These are phyloP conservation scores for Lepidothrix coronata DNA, from an alignment of 2,113 vertebrate genomes.

Conservation along the genomic window DNA sequence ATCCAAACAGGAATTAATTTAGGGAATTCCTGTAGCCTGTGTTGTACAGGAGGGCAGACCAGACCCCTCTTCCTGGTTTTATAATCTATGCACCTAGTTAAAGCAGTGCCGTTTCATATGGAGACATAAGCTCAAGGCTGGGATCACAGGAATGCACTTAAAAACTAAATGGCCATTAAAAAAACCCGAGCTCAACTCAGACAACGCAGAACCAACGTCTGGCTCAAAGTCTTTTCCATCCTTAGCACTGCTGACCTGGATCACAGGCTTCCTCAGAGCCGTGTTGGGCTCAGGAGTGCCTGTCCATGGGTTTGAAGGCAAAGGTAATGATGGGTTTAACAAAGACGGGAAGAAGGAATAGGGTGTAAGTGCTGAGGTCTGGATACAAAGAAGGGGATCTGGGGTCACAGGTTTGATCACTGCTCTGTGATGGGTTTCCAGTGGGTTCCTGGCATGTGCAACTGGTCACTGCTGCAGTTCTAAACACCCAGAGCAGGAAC, in stretches of 20 bases:
- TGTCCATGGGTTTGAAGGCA: background rate
- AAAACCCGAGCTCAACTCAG: background rate
- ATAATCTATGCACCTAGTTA: constrained; percentile 45
- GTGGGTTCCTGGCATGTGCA: background rate
- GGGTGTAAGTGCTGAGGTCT: background rate
- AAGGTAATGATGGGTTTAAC: background rate
- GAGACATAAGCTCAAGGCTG: background rate
- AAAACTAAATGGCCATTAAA: constrained; percentile 58
- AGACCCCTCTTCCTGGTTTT: constrained; percentile 49
- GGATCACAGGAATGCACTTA: constrained; percentile 17
- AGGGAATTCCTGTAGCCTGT: constrained; percentile 57
- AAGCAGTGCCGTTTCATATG: background rate
- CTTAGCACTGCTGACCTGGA: background rate
- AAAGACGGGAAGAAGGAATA: background rate
- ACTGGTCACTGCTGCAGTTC: background rate
- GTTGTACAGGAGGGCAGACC: constrained; percentile 16
- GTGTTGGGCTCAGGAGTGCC: background rate
- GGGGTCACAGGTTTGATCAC: background rate
- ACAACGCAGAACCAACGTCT: background rate
- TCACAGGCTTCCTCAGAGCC: rapidly evolving
- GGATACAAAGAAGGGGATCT: background rate
- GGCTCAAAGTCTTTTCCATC: constrained; percentile 29
- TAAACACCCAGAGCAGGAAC: background rate
- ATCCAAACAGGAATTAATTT: constrained; percentile 68
- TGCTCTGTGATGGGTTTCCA: background rate